phyloP scores from a whole-genome alignment of 2,113 vertebrate species.

The Takifugu flavidus region DNA sequence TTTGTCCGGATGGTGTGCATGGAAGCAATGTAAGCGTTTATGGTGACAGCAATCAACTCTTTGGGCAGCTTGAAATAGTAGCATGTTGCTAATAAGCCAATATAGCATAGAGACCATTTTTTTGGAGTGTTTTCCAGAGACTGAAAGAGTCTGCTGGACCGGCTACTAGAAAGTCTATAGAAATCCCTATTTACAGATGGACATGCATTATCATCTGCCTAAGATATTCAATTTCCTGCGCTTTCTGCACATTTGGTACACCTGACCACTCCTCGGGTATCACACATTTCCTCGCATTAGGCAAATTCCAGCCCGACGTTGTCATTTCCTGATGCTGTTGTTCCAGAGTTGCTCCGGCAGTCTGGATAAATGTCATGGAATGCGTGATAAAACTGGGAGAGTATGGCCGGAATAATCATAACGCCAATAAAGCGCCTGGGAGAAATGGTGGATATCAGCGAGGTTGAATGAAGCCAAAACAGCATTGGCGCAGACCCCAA shows the following conservation, averaged over 20 bases:
- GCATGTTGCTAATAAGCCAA: neutral
- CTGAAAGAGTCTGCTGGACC: too few species aligned
- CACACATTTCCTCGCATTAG: conserved; percentile 16
- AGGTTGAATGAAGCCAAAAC: too few species aligned
- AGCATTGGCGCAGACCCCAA: too few species aligned
- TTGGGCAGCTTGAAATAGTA: conserved; percentile 4
- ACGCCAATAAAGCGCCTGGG: neutral
- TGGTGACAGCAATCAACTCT: neutral
- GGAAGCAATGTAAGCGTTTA: conserved; percentile 18
- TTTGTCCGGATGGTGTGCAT: neutral
- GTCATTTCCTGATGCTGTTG: conserved; percentile 34
- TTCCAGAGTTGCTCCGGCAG: conserved; percentile 12
- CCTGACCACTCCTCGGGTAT: conserved; percentile 11
- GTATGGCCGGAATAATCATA: conserved; percentile 1
- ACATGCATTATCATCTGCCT: neutral
- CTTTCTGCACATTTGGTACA: neutral
- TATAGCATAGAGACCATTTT: too few species aligned
- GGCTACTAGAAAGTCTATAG: too few species aligned
- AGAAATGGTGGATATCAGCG: conserved; percentile 2
- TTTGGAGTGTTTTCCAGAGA: too few species aligned
- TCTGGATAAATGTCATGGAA: conserved; percentile 22
- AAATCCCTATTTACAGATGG: too few species aligned
- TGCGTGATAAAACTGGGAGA: conserved; percentile 18
- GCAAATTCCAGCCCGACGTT: conserved; percentile 8
- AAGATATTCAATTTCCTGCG: neutral